A percentile compares a stretch with the other conserved stretches of the same genome.
Conservation (phyloP, 2,113 vertebrate species). For the Cathartes aura region DNA sequence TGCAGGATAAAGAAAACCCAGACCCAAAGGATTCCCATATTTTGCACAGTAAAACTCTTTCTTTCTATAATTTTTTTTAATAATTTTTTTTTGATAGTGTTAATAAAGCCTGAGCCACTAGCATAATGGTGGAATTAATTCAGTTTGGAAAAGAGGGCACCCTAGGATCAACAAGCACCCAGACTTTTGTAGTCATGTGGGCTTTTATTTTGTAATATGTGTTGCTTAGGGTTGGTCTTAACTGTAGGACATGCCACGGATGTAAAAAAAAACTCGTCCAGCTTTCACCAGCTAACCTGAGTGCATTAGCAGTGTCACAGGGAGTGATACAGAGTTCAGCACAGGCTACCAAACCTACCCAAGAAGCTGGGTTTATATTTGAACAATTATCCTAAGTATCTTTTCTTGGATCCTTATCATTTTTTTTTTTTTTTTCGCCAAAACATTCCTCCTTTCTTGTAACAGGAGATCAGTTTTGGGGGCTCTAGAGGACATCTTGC, state of each 20-base stretch:
- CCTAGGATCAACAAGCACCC: neutral
- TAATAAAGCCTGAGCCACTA: neutral
- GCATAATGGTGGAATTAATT: neutral
- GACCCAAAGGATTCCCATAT: neutral
- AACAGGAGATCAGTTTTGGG: neutral
- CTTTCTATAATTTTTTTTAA: neutral
- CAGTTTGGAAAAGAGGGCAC: slow-evolving; percentile 14
- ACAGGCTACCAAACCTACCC: neutral
- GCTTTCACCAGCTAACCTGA: neutral
- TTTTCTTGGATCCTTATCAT: slow-evolving; percentile 45
- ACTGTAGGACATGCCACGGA: neutral
- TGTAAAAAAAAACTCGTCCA: neutral
- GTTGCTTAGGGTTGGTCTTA: rapidly evolving
- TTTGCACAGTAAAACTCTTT: neutral
- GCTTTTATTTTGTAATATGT: neutral
- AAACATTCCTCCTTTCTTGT: slow-evolving; percentile 36
- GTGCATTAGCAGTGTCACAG: neutral
- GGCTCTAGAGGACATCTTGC: slow-evolving; percentile 1
- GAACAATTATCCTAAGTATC: neutral
- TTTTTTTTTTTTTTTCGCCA: slow-evolving; percentile 25
- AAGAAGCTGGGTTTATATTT: neutral
- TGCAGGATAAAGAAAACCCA: neutral
- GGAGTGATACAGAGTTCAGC: neutral
- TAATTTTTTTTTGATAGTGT: neutral
- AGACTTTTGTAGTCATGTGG: neutral